Percentiles rank a stretch among this genome's conserved stretches.
These are phyloP conservation scores for Apodemus agrarius DNA, from an alignment of 2,797 vertebrate species.

Conservation along the genomic window DNA sequence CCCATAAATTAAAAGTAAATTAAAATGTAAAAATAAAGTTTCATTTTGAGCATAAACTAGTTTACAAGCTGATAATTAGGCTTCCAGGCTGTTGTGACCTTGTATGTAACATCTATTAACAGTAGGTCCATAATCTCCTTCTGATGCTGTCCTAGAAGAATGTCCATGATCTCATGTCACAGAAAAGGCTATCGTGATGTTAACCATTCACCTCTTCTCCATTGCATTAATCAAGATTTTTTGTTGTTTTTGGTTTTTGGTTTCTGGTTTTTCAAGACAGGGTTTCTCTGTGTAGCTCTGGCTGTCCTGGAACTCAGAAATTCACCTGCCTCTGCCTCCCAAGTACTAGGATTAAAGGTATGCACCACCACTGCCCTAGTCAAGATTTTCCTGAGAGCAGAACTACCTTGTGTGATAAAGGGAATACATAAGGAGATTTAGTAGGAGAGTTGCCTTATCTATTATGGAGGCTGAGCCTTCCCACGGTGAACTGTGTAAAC, in stretches of 20 bases:
- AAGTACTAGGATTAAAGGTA: too few species aligned
- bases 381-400: background rate
- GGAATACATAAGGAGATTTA: background rate
- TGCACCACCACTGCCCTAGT: background rate
- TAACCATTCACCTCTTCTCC: background rate
- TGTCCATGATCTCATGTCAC: background rate
- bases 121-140: background rate
- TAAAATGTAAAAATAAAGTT: background rate
- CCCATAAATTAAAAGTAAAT: background rate
- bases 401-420: background rate
- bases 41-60: background rate
- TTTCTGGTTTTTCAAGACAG: too few species aligned
- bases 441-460: background rate
- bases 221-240: background rate
- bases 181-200: background rate
- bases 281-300: too few species aligned
- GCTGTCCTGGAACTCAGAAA: too few species aligned
- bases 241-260: too few species aligned
- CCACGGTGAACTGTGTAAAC: background rate
- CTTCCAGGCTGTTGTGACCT: constrained; percentile 4
- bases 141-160: background rate
- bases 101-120: background rate
- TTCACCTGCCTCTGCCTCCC: too few species aligned
- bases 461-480: background rate
- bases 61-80: background rate